phyloP scores from a whole-genome alignment of 2,888 invertebrate species.

The Coronaproctus castanopsis region DNA sequence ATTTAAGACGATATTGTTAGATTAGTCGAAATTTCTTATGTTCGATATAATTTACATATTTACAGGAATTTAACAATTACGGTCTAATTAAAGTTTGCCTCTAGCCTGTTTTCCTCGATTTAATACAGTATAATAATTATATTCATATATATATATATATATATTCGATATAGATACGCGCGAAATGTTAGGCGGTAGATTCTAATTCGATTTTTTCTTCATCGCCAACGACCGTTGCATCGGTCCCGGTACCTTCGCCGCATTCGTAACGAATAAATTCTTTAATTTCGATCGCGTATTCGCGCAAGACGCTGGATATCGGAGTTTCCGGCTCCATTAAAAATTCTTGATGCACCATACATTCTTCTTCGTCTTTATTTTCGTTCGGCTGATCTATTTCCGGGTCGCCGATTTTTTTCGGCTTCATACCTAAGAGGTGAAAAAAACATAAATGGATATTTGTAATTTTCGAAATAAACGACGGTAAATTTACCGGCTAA shows the following conservation, averaged over 20 bases:
- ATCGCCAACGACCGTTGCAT: neutral
- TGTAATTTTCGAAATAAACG: constrained; percentile 5
- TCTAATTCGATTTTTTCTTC: neutral
- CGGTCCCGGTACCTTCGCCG: constrained; percentile 37
- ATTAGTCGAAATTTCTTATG: too few relatives aligned
- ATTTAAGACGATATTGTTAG: too few relatives aligned
- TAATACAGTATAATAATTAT: too few relatives aligned
- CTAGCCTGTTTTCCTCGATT: too few relatives aligned
- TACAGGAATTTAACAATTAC: too few relatives aligned
- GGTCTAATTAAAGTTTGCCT: too few relatives aligned
- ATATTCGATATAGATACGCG: too few relatives aligned
- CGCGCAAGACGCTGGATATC: constrained; percentile 32
- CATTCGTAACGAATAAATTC: constrained; percentile 76
- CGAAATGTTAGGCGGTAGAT: neutral
- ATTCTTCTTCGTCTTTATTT: constrained; percentile 37
- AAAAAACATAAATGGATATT: constrained; percentile 4
- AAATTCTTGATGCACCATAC: constrained; percentile 70
- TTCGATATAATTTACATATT: too few relatives aligned
- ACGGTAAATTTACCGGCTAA: too few relatives aligned
- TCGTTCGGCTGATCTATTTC: constrained; percentile 28
- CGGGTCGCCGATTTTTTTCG: constrained; percentile 46
- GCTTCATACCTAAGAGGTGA: constrained; percentile 42
- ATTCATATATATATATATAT: too few relatives aligned
- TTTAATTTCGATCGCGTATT: constrained; percentile 25
- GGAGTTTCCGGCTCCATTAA: constrained; percentile 43